These are phyloP conservation scores for Piaya cayana DNA, from an alignment of 2,113 vertebrate genomes.

Conservation along the genomic window DNA sequence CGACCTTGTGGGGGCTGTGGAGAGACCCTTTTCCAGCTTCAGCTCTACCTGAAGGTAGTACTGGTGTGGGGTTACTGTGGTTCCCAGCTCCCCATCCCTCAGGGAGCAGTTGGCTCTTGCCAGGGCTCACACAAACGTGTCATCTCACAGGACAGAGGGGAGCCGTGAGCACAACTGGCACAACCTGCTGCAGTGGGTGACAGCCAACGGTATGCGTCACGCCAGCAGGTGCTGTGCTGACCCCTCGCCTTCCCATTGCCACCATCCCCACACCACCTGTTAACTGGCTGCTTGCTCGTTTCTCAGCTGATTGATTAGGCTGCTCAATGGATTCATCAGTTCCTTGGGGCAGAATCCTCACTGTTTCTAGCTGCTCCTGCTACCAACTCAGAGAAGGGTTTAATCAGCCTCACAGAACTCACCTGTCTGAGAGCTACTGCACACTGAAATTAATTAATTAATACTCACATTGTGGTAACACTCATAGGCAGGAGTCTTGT, in stretches of 20 bases:
- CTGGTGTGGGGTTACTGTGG: neutral
- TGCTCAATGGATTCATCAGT: neutral
- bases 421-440: neutral
- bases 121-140: neutral
- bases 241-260: neutral
- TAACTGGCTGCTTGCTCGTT: neutral
- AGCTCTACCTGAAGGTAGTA: neutral
- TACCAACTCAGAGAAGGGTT: neutral
- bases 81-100: neutral
- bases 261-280: neutral
- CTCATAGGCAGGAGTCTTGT: neutral
- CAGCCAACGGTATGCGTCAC: neutral
- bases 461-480: neutral
- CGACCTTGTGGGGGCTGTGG: too few relatives aligned
- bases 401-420: neutral
- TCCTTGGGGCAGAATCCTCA: neutral
- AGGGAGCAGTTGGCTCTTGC: neutral
- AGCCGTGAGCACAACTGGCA: neutral
- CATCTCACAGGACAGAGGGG: neutral
- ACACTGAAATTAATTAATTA: neutral
- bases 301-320: neutral
- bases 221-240: neutral
- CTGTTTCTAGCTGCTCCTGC: neutral
- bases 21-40: neutral
- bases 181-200: neutral